A percentile compares a stretch with the other conserved stretches of the same genome.
These are phyloP conservation scores for Tenualosa ilisha DNA, from an alignment of 2,797 vertebrate genomes.

Conservation along the genomic window DNA sequence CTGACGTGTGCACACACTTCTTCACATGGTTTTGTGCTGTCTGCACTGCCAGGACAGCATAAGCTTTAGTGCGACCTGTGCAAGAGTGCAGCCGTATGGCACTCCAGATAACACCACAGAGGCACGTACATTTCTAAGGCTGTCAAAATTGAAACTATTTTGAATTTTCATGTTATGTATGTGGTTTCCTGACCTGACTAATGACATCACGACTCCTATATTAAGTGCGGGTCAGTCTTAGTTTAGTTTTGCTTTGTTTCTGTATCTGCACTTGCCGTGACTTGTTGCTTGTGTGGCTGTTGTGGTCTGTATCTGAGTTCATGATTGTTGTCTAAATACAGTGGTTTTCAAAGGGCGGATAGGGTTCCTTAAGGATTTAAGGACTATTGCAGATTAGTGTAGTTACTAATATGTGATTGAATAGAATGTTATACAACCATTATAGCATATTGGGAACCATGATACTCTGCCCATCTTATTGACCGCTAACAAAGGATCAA, in stretches of 20 bases:
- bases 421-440: too few relatives aligned
- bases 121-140: not conserved
- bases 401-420: too few relatives aligned
- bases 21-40: not conserved
- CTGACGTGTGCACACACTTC: not conserved
- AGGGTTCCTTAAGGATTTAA: too few relatives aligned
- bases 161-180: not conserved
- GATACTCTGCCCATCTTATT: too few relatives aligned
- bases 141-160: not conserved
- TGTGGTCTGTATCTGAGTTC: too few relatives aligned
- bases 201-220: not conserved
- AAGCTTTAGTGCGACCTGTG: not conserved
- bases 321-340: too few relatives aligned
- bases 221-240: not conserved
- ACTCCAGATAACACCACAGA: not conserved
- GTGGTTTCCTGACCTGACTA: constrained; percentile 3
- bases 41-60: not conserved
- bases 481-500: too few relatives aligned
- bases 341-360: too few relatives aligned
- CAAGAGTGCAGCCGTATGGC: not conserved
- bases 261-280: too few relatives aligned
- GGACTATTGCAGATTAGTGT: too few relatives aligned
- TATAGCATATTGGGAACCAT: too few relatives aligned
- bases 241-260: not conserved
- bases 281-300: too few relatives aligned